Percentiles rank a stretch among this genome's conserved stretches.
These are phyloP conservation scores for Slavum lentiscoides DNA, from an alignment of 2,888 invertebrate species.

Conservation along the genomic window DNA sequence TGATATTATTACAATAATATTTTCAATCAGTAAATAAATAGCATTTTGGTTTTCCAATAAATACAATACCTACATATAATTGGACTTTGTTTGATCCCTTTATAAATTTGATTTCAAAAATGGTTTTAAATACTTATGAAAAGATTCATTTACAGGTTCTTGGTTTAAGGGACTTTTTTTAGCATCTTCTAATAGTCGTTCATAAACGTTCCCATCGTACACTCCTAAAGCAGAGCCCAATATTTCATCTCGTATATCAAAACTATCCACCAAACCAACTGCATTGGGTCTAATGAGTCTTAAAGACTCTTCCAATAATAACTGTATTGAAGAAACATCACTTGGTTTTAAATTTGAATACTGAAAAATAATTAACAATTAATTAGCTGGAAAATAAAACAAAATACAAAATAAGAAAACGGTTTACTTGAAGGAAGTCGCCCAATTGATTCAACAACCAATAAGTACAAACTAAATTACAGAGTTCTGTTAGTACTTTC, in stretches of 20 bases:
- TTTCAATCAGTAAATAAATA: no score
- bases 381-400: background rate
- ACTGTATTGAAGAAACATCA: slow-evolving; percentile 65
- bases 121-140: slow-evolving; percentile 75
- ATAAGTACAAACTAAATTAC: slow-evolving; percentile 77
- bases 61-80: background rate
- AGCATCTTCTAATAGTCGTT: slow-evolving; percentile 77
- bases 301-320: slow-evolving; percentile 72
- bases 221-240: slow-evolving; percentile 76
- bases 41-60: background rate
- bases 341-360: slow-evolving; percentile 66
- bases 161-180: slow-evolving; percentile 80
- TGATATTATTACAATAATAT: no score
- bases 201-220: slow-evolving; percentile 83
- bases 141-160: slow-evolving; percentile 76
- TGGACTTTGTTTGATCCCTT: slow-evolving; percentile 55
- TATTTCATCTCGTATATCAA: slow-evolving; percentile 82
- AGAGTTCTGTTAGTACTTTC: slow-evolving; percentile 70
- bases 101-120: slow-evolving; percentile 76
- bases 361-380: slow-evolving; percentile 61
- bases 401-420: background rate
- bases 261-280: slow-evolving; percentile 87
- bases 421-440: slow-evolving; percentile 75
- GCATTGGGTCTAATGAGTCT: slow-evolving; percentile 80
- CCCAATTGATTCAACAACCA: slow-evolving; percentile 76